Percentiles rank a stretch among this genome's conserved stretches.
Evolutionary conservation across 2,888 invertebrate species (phyloP).

Genomic region (Athalia cordata): DNA sequence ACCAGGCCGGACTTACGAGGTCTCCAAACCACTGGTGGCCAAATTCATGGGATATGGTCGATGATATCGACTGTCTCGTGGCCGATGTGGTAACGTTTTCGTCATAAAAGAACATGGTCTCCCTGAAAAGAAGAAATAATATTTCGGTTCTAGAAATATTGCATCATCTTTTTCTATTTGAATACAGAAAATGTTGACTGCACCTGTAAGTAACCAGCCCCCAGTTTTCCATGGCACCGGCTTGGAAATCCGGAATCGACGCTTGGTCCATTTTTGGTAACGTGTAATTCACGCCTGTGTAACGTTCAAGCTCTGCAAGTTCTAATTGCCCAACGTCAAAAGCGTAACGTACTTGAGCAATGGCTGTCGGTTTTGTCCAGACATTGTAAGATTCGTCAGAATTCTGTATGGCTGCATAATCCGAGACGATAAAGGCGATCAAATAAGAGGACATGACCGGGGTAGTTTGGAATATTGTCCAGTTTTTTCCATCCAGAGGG

Average conservation of each 20-base stretch:
- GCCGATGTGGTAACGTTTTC: conserved; percentile 34
- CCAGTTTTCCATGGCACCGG: conserved; percentile 95
- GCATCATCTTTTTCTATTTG: too few relatives aligned
- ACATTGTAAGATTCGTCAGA: conserved; percentile 77
- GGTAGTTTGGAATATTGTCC: conserved; percentile 65
- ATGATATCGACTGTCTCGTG: conserved; percentile 51
- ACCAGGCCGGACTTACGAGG: conserved; percentile 61
- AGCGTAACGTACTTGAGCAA: conserved; percentile 84
- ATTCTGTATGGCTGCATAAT: conserved; percentile 68
- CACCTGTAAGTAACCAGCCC: conserved; percentile 87
- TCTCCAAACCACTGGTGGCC: conserved; percentile 74
- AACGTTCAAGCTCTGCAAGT: conserved; percentile 83
- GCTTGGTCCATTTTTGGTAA: conserved; percentile 92
- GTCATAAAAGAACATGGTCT: conserved; percentile 86
- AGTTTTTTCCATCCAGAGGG: conserved; percentile 48
- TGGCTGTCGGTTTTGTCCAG: conserved; percentile 83
- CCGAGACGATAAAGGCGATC: conserved; percentile 83
- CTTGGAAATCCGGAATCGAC: conserved; percentile 89
- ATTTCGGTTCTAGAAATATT: too few relatives aligned
- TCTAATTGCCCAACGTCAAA: conserved; percentile 85
- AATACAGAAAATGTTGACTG: too few relatives aligned
- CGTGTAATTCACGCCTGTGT: conserved; percentile 86
- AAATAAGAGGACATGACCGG: conserved; percentile 85
- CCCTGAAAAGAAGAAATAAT: conserved; percentile 72
- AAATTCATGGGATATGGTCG: conserved; percentile 73